Evolutionary conservation across 2,888 invertebrate genomes (phyloP), one percentile per base, ranked within the genome.

Genomic region (Zygothrica quintamaculata): DNA sequence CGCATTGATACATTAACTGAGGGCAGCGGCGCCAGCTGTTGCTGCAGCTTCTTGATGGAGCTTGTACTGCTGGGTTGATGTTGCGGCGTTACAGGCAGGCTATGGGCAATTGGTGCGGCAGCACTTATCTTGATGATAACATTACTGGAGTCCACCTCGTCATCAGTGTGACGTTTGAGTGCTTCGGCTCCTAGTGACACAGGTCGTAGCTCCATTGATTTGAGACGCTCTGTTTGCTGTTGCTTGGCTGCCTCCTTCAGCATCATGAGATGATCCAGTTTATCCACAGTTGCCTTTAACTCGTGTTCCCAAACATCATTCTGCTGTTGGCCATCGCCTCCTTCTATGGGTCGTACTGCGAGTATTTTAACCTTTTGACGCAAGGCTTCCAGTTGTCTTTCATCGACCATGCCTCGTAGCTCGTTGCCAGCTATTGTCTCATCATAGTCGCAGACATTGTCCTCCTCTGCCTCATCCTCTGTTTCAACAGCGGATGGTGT

Each of bases 201-300:
- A 2, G 89, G 89, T 8, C 90, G 81, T 9, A 73, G 39, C 1
- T 82, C 86, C 12, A 34, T 65, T 9, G 74, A 46, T 44, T 77
- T 73, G 26, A 50, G 58, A 3, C 70, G 73, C 26, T 65, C 50
- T 1, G 60, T 65, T 50, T 77, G 75, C 48, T 81, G 79, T 13
- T 80, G 72, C 18, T 74, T 66, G 52, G 84, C 86, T n/a, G 50
- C 81, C 68, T 65, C 88, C 64, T 69, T 84, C 91, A 94, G 92
- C 92, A 95, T 92, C 87, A 95, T 91, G 37, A 95, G 90, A 76
- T 94, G 94, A 88, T 95, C 95, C 3, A 96, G 90, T 81, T 95
- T 95, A 81, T 95, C 94, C n/a, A 95, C 94, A 0, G 95, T 95
- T 44, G 94, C 94, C 88, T 95, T 95, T 5, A 96, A 89, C 86